Conservation (phyloP, 2,113 vertebrate genomes). For the Melanerpes aurifrons region DNA sequence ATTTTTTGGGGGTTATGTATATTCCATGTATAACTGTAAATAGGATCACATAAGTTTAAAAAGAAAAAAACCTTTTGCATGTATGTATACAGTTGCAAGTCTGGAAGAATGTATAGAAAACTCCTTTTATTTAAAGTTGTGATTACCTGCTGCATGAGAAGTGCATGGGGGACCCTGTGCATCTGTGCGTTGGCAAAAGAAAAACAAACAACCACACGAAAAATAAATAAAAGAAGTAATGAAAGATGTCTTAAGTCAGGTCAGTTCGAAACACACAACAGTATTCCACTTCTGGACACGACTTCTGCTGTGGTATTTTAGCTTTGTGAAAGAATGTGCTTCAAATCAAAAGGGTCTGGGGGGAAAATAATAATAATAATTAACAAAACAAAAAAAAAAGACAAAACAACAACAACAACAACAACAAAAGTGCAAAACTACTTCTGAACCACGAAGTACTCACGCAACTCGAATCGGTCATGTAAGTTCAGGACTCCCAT, state of each 20-base stretch:
- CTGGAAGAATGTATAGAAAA: conserved; percentile 86
- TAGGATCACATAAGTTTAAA: conserved; percentile 82
- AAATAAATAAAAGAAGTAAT: neutral
- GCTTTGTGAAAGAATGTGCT: conserved; percentile 82
- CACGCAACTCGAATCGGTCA: conserved; percentile 58
- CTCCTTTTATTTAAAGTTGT: conserved; percentile 85
- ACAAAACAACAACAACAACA: no score
- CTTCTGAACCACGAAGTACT: conserved; percentile 70
- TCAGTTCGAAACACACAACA: conserved; percentile 77
- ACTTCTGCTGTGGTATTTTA: conserved; percentile 79
- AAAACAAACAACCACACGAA: neutral
- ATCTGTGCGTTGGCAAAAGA: conserved; percentile 78
- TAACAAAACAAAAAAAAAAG: no score
- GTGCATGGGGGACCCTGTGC: conserved; percentile 85
- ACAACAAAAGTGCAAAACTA: conserved; percentile 45
- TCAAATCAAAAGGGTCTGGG: conserved; percentile 79
- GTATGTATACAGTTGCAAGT: conserved; percentile 87
- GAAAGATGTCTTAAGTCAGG: conserved; percentile 76
- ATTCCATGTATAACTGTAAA: conserved; percentile 87
- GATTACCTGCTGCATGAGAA: conserved; percentile 85
- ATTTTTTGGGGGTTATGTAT: conserved; percentile 83
- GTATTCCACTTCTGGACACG: conserved; percentile 80
- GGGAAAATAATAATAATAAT: neutral
- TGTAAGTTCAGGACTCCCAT: conserved; percentile 72
- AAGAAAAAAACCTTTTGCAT: conserved; percentile 76